Percentiles rank a stretch among this genome's conserved stretches.
These are phyloP conservation scores for Apodemus speciosus DNA, from an alignment of 2,113 vertebrate species.

Conservation along the genomic window DNA sequence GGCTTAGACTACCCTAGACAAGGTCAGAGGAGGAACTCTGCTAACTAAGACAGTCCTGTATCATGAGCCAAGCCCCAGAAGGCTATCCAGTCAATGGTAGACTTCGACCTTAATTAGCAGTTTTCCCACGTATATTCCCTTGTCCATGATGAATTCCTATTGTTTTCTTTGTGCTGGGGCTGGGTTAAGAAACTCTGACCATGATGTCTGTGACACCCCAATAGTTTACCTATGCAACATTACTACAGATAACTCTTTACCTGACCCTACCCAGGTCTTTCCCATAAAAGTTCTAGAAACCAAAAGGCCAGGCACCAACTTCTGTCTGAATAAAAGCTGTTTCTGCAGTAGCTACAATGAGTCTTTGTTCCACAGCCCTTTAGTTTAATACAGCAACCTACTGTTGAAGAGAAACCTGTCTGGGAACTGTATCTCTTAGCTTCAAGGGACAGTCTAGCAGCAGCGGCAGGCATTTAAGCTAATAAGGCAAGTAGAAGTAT, in stretches of 20 bases:
- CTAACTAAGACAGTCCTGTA: too few relatives aligned
- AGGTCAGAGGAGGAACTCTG: too few relatives aligned
- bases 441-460: background rate
- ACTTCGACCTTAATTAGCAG: too few relatives aligned
- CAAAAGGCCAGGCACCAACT: background rate
- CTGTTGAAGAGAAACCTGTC: background rate
- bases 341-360: background rate
- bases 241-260: background rate
- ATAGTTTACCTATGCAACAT: background rate
- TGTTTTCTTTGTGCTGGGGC: background rate
- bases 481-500: background rate
- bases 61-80: too few relatives aligned
- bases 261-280: background rate
- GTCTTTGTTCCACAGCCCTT: background rate
- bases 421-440: background rate
- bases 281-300: background rate
- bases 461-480: background rate
- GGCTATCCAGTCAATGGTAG: too few relatives aligned
- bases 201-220: background rate
- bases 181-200: background rate
- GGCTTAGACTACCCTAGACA: too few relatives aligned
- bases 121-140: background rate
- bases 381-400: background rate
- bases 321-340: background rate
- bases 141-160: background rate